These are phyloP conservation scores for Labroides dimidiatus DNA, from an alignment of 2,797 vertebrate genomes.

Conservation along the genomic window DNA sequence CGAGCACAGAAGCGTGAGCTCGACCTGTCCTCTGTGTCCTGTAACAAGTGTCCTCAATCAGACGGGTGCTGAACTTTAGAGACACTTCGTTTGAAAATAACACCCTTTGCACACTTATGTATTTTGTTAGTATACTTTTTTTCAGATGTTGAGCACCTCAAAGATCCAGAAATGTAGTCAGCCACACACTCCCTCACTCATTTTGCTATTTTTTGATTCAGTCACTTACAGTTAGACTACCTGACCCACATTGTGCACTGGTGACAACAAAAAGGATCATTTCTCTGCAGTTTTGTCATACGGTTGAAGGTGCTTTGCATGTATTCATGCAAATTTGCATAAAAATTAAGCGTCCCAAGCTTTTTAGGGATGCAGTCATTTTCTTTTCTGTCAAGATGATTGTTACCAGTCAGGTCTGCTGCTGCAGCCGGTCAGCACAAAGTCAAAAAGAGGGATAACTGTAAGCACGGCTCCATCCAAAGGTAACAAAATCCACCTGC, in stretches of 20 bases:
- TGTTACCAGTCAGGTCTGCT: neutral
- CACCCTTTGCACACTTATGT: conserved; percentile 62
- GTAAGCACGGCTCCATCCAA: neutral
- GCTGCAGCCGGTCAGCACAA: neutral
- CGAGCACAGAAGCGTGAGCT: conserved; percentile 66
- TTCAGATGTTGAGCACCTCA: conserved; percentile 49
- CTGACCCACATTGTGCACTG: conserved; percentile 18
- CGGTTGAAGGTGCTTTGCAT: conserved; percentile 47
- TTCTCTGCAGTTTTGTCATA: neutral
- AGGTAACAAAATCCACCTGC: neutral
- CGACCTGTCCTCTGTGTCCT: conserved; percentile 65
- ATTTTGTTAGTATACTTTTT: conserved; percentile 49
- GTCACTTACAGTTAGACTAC: conserved; percentile 19
- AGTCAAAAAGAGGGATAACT: conserved; percentile 1
- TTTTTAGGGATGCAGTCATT: neutral
- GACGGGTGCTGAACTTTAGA: conserved; percentile 64
- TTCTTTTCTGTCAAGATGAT: conserved; percentile 4
- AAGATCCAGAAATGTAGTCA: conserved; percentile 1
- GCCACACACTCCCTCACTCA: conserved; percentile 4
- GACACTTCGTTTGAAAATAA: conserved; percentile 49
- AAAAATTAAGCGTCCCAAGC: conserved; percentile 10
- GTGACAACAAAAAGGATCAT: conserved; percentile 7
- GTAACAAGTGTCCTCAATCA: conserved; percentile 58
- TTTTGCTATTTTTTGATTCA: conserved; percentile 13
- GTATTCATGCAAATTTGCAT: conserved; percentile 35